Base-by-base conservation (phyloP, 2,113 vertebrate species). In the Picathartes gymnocephalus region DNA sequence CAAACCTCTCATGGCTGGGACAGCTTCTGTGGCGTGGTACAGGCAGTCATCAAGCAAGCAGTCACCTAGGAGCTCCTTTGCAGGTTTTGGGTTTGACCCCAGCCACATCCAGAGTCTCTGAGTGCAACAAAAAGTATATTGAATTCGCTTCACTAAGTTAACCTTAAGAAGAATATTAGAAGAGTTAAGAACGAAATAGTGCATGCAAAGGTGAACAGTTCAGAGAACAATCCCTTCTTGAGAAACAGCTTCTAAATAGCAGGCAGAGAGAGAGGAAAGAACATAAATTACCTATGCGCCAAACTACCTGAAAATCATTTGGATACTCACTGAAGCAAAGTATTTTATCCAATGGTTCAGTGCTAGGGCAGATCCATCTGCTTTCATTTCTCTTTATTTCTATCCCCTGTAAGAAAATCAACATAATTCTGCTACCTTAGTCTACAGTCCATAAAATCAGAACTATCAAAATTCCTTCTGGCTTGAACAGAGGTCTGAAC, bases 261-360 rank as follows among this genome's bases (percentile, higher is more conserved):
- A 86, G 71, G 65, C 53, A 95, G 93, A 93, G 88, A 95, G 93
- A 93, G 88, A 97, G 92, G 1, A 40, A 86, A 96, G 74, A 78
- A 92, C 69, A 87, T 97, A 96, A 97, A 97, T 97, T 96, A 96
- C 90, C 82, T 88, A 42, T 74, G 88, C 81, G 30, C 69, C 93
- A 97, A 97, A 95, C 90, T 88, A 95, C 88, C 92, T 92, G 82
- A 94, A 96, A 97, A 88, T 93, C 86, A 97, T 97, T 87, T 96
- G 85, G 89, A 90, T 93, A 95, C 37, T 86, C 77, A 90, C 31
- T 93, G 94, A 97, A 95, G 93, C 90, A 95, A 72, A 94, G 88
- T 94, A 92, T 81, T 88, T 76, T 68, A 92, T 81, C 89, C 70
- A 71, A 44, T 92, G 91, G 93, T 95, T 92, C 92, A 78, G 39